phyloP scores from a whole-genome alignment of 2,113 vertebrate genomes.

The Acrocephalus arundinaceus region DNA sequence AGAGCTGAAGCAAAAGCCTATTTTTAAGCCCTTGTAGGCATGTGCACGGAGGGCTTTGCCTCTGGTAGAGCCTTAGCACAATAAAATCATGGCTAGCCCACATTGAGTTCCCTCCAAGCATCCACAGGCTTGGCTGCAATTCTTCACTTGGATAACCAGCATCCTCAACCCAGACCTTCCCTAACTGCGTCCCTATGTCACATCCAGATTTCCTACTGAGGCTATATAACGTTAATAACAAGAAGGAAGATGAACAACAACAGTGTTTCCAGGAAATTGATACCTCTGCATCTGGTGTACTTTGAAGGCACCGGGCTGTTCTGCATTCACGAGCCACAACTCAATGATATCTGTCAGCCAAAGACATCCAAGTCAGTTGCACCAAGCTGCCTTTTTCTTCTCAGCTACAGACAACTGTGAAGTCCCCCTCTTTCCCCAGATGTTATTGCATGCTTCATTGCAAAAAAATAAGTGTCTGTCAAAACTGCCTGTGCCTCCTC shows the following conservation, averaged over 20 bases:
- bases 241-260: neutral
- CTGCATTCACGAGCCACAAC: neutral
- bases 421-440: neutral
- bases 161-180: neutral
- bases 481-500: neutral
- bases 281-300: neutral
- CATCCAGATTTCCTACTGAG: neutral
- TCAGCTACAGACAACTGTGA: neutral
- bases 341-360: neutral
- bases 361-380: neutral
- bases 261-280: neutral
- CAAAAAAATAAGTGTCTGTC: neutral
- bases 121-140: neutral
- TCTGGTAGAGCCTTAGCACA: neutral
- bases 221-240: neutral
- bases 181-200: neutral
- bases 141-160: neutral
- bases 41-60: neutral
- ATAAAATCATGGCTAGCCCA: neutral
- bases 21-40: neutral
- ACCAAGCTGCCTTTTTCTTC: conserved; percentile 12
- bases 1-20: neutral
- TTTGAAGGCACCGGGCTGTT: neutral
- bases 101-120: neutral
- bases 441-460: neutral